Base-by-base conservation (phyloP, 2,113 vertebrate species). In the Podarcis raffonei region DNA sequence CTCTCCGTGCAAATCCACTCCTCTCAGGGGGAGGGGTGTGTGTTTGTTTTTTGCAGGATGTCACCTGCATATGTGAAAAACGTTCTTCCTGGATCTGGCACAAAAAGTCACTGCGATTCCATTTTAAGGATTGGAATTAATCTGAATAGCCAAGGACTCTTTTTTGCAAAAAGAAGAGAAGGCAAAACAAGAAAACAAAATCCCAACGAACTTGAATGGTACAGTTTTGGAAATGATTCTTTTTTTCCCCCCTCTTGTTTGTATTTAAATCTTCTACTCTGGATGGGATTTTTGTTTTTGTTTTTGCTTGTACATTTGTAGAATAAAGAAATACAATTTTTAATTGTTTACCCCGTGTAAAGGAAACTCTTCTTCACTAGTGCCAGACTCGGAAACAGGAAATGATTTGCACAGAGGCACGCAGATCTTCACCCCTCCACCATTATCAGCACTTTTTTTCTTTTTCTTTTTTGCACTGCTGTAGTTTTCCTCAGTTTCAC, bases 291-390 rank as follows among this genome's bases (percentile, higher is more conserved):
- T 93, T 74, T 83, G 81, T 91, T 93, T 88, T 74, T 89, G 92
- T 83, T 84, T 94, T 80, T 27, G 75, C 87, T 94, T 97, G 96
- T 97, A 97, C 91, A 97, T 97, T 97, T 97, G 94, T 97, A 97
- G 96, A 97, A 97, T 97, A 96, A 95, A 76, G 12, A 97, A 97
- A 95, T 62, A 71, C 65, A 86, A 82, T 93, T 95, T 95, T 93
- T 94, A 93, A 92, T 95, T 94, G 94, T 92, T 93, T 75, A 89
- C 22, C n/a, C 69, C 53, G 89, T 2, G 86, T 88, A 92, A 90
- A 94, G 92, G 92, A 92, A 89, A 92, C 91, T 53, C 62, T 93
- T 91, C 90, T 93, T 92, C 94, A 86, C 92, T 30, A 83, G 87
- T 83, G 90, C 59, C 83, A 27, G 65, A 75, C 12, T 25, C 88